Conservation (phyloP, 2,113 vertebrate species). For the Nansenia antarctica region DNA sequence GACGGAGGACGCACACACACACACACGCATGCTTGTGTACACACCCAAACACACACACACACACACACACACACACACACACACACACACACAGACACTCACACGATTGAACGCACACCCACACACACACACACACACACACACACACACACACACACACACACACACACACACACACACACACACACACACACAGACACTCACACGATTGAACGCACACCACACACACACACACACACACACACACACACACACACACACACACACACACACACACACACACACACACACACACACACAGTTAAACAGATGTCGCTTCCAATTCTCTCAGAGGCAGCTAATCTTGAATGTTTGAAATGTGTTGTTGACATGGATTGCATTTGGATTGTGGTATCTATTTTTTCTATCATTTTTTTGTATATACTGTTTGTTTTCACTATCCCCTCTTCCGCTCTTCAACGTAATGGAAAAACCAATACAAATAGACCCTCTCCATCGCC, state of each 20-base stretch:
- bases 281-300: constrained; percentile 14
- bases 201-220: too few species aligned
- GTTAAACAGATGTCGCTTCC: constrained; percentile 27
- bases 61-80: constrained; percentile 8
- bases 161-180: not conserved
- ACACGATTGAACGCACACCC: constrained; percentile 2
- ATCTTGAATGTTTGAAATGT: constrained; percentile 14
- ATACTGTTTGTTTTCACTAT: constrained; percentile 20
- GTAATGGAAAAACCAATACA: constrained; percentile 44
- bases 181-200: constrained; percentile 9
- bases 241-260: not conserved
- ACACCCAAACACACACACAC: not conserved
- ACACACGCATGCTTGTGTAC: not conserved
- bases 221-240: constrained; percentile 15
- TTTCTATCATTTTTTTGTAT: constrained; percentile 19
- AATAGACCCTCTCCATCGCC: constrained; percentile 49
- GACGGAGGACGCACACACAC: constrained; percentile 1
- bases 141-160: not conserved
- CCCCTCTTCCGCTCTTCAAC: constrained; percentile 27
- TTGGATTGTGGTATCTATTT: constrained; percentile 12
- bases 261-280: not conserved
- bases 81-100: constrained; percentile 1
- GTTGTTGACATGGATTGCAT: constrained; percentile 10
- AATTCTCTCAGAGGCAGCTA: constrained; percentile 9
- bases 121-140: constrained; percentile 20